Evolutionary conservation across 2,888 invertebrate genomes (phyloP), one percentile per base, ranked within the genome.

Genomic region (Spatulosminthurus flaviceps): DNA sequence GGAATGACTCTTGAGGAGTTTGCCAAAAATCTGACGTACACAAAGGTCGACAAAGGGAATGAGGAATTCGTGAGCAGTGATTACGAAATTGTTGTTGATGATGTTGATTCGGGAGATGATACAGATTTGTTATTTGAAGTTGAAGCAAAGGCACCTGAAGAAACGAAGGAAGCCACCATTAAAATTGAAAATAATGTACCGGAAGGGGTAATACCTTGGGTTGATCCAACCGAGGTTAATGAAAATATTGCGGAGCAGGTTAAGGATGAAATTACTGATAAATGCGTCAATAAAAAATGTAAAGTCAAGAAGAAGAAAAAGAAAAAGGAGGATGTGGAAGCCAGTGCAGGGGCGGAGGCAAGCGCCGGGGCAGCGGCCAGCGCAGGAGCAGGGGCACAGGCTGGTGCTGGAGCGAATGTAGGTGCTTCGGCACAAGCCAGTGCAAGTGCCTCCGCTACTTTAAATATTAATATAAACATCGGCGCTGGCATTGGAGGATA

Each of bases 401-500:
- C 11, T 21, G 22, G 5, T 7, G n/a, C 61, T 7, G 61, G 61
- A 61, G 19, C 22, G 7, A 19, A 61, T 7, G 61, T 7, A 61
- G 22, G 19, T 61, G n/a, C 61, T 13, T 7, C n/a, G 19, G 61
- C 11, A 61, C 5, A 19, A 13, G 61, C 11, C 61, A n/a, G 61
- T n/a, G 22, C n/a, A n/a, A n/a, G n/a, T n/a, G n/a, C 22, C 60
- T 34, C 34, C 34, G 34, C 34, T n/a, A 51, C 51, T 51, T 51
- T 51, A 11, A 51, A 11, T 51, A 51, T 51, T 51, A 51, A 51
- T 51, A 16, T 51, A 19, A 51, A 19, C 51, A 51, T 11, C 51
- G 83, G 84, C 29, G 82, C 83, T 41, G 86, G 85, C 19, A 83
- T 81, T 60, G 84, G 87, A 5, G 86, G 86, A 9, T 86, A 87